A percentile compares a stretch with the other conserved stretches of the same genome.
These are phyloP conservation scores for Lethrus apterus DNA, from an alignment of 1,140 invertebrate species.

Conservation along the genomic window DNA sequence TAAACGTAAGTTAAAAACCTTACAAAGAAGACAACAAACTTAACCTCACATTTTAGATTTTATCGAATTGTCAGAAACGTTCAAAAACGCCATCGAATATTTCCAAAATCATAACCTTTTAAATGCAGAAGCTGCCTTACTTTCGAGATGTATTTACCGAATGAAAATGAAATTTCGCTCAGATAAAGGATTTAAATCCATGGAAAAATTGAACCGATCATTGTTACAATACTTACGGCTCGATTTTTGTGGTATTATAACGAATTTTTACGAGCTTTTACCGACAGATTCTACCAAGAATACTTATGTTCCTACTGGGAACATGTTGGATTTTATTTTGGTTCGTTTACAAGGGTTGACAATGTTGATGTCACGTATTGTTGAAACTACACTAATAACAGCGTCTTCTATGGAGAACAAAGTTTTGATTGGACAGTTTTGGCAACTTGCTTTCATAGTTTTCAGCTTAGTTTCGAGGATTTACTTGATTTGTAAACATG, in stretches of 20 bases:
- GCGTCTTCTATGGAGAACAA: slow-evolving; percentile 38
- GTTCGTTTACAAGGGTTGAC: slow-evolving; percentile 44
- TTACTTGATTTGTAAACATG: slow-evolving; percentile 37
- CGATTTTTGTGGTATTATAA: slow-evolving; percentile 32
- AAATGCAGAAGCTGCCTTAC: slow-evolving; percentile 40
- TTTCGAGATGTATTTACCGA: slow-evolving; percentile 45
- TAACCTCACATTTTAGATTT: slow-evolving; percentile 29
- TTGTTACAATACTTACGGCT: slow-evolving; percentile 43
- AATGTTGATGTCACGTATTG: slow-evolving; percentile 42
- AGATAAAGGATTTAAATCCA: slow-evolving; percentile 45
- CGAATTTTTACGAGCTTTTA: slow-evolving; percentile 28
- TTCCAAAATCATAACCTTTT: slow-evolving; percentile 37
- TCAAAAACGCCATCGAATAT: slow-evolving; percentile 33
- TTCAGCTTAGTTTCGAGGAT: slow-evolving; percentile 45
- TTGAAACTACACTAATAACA: slow-evolving; percentile 33
- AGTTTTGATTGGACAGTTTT: slow-evolving; percentile 43
- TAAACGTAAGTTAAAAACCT: slow-evolving; percentile 7
- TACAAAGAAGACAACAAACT: slow-evolving; percentile 8
- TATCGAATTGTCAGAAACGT: slow-evolving; percentile 14
- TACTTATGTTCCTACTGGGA: slow-evolving; percentile 42
- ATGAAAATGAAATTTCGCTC: slow-evolving; percentile 48
- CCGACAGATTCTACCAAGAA: slow-evolving; percentile 21
- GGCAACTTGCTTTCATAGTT: slow-evolving; percentile 40
- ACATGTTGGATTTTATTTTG: slow-evolving; percentile 46
- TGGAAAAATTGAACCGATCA: slow-evolving; percentile 44